Evolutionary conservation across 2,888 invertebrate genomes (phyloP), one percentile per base, ranked within the genome.

Genomic region (Galerucella pusilla): DNA sequence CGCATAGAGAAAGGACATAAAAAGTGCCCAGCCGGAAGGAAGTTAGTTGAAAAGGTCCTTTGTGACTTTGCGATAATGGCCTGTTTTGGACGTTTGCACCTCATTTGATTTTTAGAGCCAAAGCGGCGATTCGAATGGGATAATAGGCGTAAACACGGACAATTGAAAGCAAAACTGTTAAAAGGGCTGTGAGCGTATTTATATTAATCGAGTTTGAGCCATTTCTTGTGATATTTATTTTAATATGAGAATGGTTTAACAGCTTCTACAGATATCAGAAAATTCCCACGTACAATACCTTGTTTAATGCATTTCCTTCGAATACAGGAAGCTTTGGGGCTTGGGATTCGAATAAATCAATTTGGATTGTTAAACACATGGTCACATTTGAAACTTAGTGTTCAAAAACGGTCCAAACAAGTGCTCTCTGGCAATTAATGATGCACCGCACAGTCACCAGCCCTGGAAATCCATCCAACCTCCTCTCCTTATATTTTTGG

Each of bases 21-120:
- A 75, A 78, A 75, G 78, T 78, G 74, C 71, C 75, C 77, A 77
- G 75, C 78, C 77, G 77, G 75, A 78, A 71, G 70, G 70, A 65
- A 65, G 45, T 65, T 65, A 16, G 74, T 75, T 67, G 75, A 76
- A 75, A 77, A 77, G 68, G 63, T 28, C 72, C 70, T 59, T 66
- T 73, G 71, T 70, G 69, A 72, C 64, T 67, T 65, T 63, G 60
- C 60, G 69, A 74, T 74, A 72, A 76, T 71, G 71, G 71, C 65
- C 66, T 77, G 72, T 74, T 77, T 70, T 69, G 66, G 75, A 72
- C 65, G 71, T 73, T 67, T 63, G 66, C 76, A 76, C 72, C 72
- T 76, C 79, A 79, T 79, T 79, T 79, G 65, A 65, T 75, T 65
- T 65, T 52, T n/a, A 49, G 12, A 46, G 20, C 20, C 46, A n/a